A percentile compares a stretch with the other conserved stretches of the same genome.
These are phyloP conservation scores for Saturnia japonica DNA, from an alignment of 2,888 invertebrate genomes.

Conservation along the genomic window DNA sequence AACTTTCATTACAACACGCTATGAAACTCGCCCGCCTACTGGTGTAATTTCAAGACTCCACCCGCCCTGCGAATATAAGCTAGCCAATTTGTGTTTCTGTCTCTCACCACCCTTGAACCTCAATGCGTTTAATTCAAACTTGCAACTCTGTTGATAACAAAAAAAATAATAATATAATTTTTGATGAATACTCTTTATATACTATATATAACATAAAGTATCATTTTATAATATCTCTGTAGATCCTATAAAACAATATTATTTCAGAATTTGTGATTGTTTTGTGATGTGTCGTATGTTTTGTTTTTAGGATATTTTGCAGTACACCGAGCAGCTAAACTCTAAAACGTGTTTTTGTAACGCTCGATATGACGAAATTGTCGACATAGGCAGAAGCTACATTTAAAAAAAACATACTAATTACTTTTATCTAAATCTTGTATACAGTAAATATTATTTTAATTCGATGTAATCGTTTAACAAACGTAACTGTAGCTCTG, in stretches of 20 bases:
- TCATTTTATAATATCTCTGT: not conserved
- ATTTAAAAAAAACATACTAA: too few relatives aligned
- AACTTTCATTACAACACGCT: slow-evolving; percentile 38
- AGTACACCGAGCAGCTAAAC: too few relatives aligned
- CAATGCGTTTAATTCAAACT: slow-evolving; percentile 30
- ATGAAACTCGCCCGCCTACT: slow-evolving; percentile 24
- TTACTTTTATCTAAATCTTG: too few relatives aligned
- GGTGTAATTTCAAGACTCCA: slow-evolving; percentile 36
- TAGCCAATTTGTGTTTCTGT: slow-evolving; percentile 48
- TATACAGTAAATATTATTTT: not conserved
- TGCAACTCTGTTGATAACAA: slow-evolving; percentile 1
- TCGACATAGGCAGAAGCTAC: too few relatives aligned
- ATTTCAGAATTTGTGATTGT: too few relatives aligned
- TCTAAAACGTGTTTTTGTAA: too few relatives aligned
- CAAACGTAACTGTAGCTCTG: not conserved
- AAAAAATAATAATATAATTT: slow-evolving; percentile 24
- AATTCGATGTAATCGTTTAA: not conserved
- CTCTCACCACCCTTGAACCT: slow-evolving; percentile 31
- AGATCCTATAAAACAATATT: too few relatives aligned
- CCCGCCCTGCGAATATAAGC: slow-evolving; percentile 47
- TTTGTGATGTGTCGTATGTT: too few relatives aligned
- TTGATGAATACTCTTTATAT: not conserved
- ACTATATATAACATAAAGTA: not conserved
- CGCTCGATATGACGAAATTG: too few relatives aligned
- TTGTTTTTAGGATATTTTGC: too few relatives aligned